These are phyloP conservation scores for Lochmaea crataegi DNA, from an alignment of 2,888 invertebrate species.

Conservation along the genomic window DNA sequence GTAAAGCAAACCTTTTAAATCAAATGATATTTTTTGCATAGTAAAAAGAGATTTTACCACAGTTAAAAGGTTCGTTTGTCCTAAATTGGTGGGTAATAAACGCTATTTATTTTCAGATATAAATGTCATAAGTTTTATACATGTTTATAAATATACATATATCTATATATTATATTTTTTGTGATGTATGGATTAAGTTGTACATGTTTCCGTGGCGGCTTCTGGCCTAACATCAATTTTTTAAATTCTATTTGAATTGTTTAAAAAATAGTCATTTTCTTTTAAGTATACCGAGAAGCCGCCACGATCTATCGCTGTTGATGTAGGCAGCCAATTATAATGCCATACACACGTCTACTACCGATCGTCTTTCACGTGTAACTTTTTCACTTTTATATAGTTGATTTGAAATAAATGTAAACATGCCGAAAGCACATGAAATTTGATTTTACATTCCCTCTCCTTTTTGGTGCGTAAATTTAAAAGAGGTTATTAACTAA, in stretches of 20 bases:
- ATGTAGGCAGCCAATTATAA: slow-evolving; percentile 41
- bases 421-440: slow-evolving; percentile 60
- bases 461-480: not conserved
- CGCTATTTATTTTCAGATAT: slow-evolving; percentile 60
- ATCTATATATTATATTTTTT: slow-evolving; percentile 64
- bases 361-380: slow-evolving; percentile 65
- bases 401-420: slow-evolving; percentile 65
- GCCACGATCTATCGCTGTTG: slow-evolving; percentile 27
- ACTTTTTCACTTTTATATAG: slow-evolving; percentile 67
- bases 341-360: slow-evolving; percentile 64
- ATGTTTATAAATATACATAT: slow-evolving; percentile 61
- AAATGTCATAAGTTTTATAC: slow-evolving; percentile 64
- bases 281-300: slow-evolving; percentile 9
- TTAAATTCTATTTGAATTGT: slow-evolving; percentile 1
- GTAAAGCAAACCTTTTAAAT: slow-evolving; percentile 30
- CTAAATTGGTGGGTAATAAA: slow-evolving; percentile 38
- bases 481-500: not conserved
- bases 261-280: not conserved
- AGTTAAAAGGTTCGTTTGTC: slow-evolving; percentile 35
- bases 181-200: slow-evolving; percentile 61
- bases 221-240: slow-evolving; percentile 19
- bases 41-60: slow-evolving; percentile 32
- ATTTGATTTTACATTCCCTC: slow-evolving; percentile 39
- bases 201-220: slow-evolving; percentile 42
- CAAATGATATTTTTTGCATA: slow-evolving; percentile 37